phyloP scores from a whole-genome alignment of 2,888 invertebrate genomes.

The Lagria hirta region DNA sequence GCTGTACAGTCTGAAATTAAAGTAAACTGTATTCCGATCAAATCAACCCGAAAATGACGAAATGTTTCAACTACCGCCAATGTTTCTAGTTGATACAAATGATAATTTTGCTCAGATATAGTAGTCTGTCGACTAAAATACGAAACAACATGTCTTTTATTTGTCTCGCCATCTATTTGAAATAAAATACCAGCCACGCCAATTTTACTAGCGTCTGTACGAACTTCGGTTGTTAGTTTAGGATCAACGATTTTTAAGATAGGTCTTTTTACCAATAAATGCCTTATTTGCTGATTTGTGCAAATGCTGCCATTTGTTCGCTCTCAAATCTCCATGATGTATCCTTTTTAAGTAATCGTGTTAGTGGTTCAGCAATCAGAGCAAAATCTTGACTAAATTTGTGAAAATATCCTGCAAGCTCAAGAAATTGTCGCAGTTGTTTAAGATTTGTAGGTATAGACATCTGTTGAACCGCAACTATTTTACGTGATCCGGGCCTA shows the following conservation, averaged over 20 bases:
- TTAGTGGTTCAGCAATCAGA: conserved; percentile 25
- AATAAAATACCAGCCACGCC: conserved; percentile 21
- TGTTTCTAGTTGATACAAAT: conserved; percentile 28
- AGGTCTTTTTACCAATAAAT: conserved; percentile 8
- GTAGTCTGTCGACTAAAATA: conserved; percentile 40
- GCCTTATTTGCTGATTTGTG: conserved; percentile 8
- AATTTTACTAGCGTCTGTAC: conserved; percentile 20
- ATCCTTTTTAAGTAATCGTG: conserved; percentile 16
- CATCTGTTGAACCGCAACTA: conserved; percentile 13
- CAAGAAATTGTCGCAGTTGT: conserved; percentile 35
- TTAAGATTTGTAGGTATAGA: conserved; percentile 33
- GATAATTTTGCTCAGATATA: conserved; percentile 26
- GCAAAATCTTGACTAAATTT: conserved; percentile 33
- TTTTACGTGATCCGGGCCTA: conserved; percentile 9
- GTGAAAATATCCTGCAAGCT: conserved; percentile 37
- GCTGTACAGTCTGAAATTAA: conserved; percentile 29
- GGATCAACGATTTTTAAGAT: conserved; percentile 15
- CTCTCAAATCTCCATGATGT: conserved; percentile 16
- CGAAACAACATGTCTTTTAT: conserved; percentile 34
- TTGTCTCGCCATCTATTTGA: too few species aligned
- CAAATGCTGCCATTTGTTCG: conserved; percentile 13
- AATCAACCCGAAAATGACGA: conserved; percentile 16
- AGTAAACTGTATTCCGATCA: conserved; percentile 15
- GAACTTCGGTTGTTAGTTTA: conserved; percentile 12
- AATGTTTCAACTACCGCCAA: conserved; percentile 21